Base-by-base conservation (phyloP, 1,140 invertebrate genomes). In the Camponotus pennsylvanicus region DNA sequence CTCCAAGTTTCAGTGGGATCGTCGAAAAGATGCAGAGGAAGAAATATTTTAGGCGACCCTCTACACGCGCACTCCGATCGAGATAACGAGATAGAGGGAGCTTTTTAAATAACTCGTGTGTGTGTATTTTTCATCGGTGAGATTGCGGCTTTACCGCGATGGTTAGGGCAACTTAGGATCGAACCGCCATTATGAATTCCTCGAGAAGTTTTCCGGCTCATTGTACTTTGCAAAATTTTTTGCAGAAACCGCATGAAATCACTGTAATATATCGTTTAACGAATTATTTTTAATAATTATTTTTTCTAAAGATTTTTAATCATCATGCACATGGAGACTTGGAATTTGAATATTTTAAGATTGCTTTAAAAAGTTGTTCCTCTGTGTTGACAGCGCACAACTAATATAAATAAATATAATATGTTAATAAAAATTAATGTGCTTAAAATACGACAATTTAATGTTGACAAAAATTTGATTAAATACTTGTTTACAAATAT, bases 41-140 rank as follows among this genome's bases (percentile, higher is more conserved):
- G 86, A 91, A 89, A 92, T 90, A 92, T 88, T 92, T 91, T 89
- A 92, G 86, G 80, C 75, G 85, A 90, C 75, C 90, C 91, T 90
- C 63, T 67, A 75, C 15, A 52, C 49, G 49, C 88, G 86, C 66
- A 84, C 86, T 82, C 83, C 66, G 91, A 92, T 92, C 89, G 84
- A 91, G 91, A 92, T 92, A 92, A 92, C 86, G 66, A 18, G 67
- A 83, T 78, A 27, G 61, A 90, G 88, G 89, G 87, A 90, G 70
- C 89, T 90, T 92, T 92, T 92, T 90, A 92, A 92, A 89, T 91
- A 90, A 89, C 90, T 90, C 76, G 27, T 13, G 49, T 76, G 70
- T 77, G 80, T 87, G 88, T 91, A 70, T 89, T 75, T 69, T 57
- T 57, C 37, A 45, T 61, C 42, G 67, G 59, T 77, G 88, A 84